Conservation (phyloP, 1,140 invertebrate genomes). For the Ostrea denselamellosa region DNA sequence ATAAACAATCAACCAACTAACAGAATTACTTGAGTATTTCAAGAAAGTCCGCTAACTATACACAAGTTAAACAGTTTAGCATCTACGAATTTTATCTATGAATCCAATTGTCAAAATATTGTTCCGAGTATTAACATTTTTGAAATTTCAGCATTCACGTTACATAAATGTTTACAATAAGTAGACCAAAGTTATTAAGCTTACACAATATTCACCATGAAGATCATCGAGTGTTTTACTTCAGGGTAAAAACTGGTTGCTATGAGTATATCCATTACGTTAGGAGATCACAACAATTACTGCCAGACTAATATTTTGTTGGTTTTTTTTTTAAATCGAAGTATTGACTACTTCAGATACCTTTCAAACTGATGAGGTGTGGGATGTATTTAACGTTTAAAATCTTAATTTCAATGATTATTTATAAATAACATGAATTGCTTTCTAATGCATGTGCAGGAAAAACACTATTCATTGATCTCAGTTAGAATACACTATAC, state of each 20-base stretch:
- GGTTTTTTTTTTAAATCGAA: background rate
- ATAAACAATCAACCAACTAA: too few species aligned
- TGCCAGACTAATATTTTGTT: background rate
- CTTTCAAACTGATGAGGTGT: background rate
- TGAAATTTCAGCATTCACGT: background rate
- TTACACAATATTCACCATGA: background rate
- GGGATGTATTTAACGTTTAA: background rate
- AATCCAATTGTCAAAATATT: background rate
- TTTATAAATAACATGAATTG: background rate
- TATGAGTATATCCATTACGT: background rate
- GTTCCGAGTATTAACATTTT: background rate
- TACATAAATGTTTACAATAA: constrained; percentile 1
- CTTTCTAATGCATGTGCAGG: too few species aligned
- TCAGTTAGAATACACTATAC: too few species aligned
- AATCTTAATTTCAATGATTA: background rate
- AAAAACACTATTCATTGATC: too few species aligned
- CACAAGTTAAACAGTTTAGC: background rate
- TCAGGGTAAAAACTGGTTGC: background rate
- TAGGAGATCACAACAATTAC: background rate
- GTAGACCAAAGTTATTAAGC: background rate
- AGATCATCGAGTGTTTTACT: background rate
- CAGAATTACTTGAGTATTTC: too few species aligned
- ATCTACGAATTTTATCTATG: background rate
- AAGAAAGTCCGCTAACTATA: background rate
- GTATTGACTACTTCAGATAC: background rate